phyloP scores from a whole-genome alignment of 37 sponge, comb jelly and placozoan species.

The Beroe forskalii region DNA sequence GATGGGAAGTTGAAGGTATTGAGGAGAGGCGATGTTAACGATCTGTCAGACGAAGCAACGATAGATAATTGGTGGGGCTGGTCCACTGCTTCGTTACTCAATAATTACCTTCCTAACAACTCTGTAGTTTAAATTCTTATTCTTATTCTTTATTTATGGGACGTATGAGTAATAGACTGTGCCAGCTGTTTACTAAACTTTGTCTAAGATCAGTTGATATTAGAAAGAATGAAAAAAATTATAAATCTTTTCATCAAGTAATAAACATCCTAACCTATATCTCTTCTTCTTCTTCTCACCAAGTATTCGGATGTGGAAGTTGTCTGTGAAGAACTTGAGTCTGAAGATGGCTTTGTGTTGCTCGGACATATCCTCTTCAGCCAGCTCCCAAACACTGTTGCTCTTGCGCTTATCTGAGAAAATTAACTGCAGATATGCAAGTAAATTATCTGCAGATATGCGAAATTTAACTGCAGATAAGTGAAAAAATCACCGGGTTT shows the following conservation, averaged over 20 bases:
- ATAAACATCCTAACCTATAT: no score
- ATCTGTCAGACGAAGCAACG: background rate
- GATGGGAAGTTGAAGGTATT: background rate
- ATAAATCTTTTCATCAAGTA: no score
- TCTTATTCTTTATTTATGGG: no score
- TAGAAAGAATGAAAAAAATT: no score
- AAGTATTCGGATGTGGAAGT: constrained; percentile 39
- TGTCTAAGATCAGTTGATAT: no score
- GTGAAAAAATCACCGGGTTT: no score
- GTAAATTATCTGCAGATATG: no score
- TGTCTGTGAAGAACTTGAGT: constrained; percentile 32
- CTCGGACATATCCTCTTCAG: constrained; percentile 16
- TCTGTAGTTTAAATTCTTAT: constrained; percentile 11
- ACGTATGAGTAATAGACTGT: no score
- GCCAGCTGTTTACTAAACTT: no score
- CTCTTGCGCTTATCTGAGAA: background rate
- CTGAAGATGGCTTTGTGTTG: constrained; percentile 49
- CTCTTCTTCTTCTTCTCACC: no score
- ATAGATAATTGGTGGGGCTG: background rate
- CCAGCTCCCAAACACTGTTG: background rate
- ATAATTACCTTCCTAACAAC: background rate
- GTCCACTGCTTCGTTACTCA: background rate
- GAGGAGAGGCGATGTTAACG: background rate
- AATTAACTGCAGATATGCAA: no score
- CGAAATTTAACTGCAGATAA: no score